A percentile compares a stretch with the other conserved stretches of the same genome.
Evolutionary conservation across 2,888 invertebrate species (phyloP).

Genomic region (Rotaria sp.): DNA sequence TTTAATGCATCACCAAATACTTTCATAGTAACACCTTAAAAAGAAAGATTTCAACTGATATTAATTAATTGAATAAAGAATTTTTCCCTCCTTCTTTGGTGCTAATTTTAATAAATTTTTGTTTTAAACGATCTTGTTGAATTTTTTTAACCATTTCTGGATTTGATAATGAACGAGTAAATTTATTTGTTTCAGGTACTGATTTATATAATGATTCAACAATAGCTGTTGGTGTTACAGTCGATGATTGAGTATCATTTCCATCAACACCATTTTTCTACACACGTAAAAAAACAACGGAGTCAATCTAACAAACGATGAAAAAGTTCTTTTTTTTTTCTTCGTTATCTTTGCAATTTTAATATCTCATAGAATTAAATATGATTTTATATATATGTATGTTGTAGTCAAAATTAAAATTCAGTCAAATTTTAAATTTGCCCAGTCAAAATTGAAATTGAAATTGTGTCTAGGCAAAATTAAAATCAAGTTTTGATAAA

Average conservation of each 20-base stretch:
- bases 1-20: constrained; percentile 92
- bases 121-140: constrained; percentile 88
- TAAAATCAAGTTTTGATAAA: too few relatives aligned
- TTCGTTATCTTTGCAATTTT: constrained; percentile 40
- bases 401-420: too few relatives aligned
- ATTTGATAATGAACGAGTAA: constrained; percentile 96
- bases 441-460: too few relatives aligned
- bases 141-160: constrained; percentile 98
- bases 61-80: too few relatives aligned
- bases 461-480: too few relatives aligned
- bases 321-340: constrained; percentile 45
- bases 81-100: constrained; percentile 85
- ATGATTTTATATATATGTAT: not conserved
- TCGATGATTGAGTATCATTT: not conserved
- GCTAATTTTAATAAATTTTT: constrained; percentile 87
- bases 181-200: constrained; percentile 83
- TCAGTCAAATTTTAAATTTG: too few relatives aligned
- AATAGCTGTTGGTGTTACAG: constrained; percentile 42
- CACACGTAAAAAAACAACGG: not conserved
- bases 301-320: constrained; percentile 40
- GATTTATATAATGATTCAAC: constrained; percentile 61
- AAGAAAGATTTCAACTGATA: too few relatives aligned
- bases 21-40: constrained; percentile 58
- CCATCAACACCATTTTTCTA: not conserved
- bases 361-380: not conserved